Conservation (phyloP, 1,140 invertebrate species). For the Listronotus oregonensis region DNA sequence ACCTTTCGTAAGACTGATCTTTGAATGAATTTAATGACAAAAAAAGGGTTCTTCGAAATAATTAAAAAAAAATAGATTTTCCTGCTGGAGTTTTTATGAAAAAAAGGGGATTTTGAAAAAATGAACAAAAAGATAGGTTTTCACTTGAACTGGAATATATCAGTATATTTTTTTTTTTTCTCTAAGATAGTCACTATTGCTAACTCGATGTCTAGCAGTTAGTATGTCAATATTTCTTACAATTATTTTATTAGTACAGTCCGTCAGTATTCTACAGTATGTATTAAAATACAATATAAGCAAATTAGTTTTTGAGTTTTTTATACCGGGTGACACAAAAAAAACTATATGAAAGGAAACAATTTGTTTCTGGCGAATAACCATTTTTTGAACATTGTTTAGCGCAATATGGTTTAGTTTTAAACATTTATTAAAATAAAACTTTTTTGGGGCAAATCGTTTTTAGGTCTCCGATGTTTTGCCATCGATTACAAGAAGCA, state of each 20-base stretch:
- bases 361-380: background rate
- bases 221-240: constrained; percentile 11
- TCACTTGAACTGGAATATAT: background rate
- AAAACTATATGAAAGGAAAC: background rate
- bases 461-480: too few species aligned
- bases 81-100: constrained; percentile 7
- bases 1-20: constrained; percentile 27
- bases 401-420: too few species aligned
- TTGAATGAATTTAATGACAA: constrained; percentile 26
- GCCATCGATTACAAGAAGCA: too few species aligned
- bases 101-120: constrained; percentile 7
- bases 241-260: constrained; percentile 5
- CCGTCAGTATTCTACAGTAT: constrained; percentile 13
- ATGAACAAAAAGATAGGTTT: background rate
- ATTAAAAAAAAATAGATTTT: constrained; percentile 19
- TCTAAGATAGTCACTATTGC: constrained; percentile 4
- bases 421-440: too few species aligned
- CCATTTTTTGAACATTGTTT: too few species aligned
- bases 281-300: constrained; percentile 12
- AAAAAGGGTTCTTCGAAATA: background rate
- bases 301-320: background rate
- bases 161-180: background rate
- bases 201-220: background rate
- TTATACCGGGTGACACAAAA: background rate
- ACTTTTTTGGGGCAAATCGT: too few species aligned